Conservation (phyloP, 2,113 vertebrate genomes). For the Turnix velox region DNA sequence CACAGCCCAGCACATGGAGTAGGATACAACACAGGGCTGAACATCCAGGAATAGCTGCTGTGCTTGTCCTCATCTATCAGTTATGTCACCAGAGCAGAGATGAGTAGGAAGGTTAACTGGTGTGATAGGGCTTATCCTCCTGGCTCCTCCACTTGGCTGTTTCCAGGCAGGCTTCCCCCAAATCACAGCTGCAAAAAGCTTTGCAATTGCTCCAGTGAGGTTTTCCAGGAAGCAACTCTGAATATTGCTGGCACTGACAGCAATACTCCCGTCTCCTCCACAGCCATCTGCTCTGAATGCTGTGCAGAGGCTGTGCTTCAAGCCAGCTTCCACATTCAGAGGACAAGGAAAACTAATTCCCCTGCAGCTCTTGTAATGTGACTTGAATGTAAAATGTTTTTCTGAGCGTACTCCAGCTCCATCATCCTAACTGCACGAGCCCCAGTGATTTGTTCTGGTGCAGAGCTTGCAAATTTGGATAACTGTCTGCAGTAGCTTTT, state of each 20-base stretch:
- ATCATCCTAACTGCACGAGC: background rate
- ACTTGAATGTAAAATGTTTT: background rate
- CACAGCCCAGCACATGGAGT: accelerated
- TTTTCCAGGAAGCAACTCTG: constrained; percentile 1
- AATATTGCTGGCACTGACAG: background rate
- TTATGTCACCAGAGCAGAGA: accelerated
- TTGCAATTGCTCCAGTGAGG: background rate
- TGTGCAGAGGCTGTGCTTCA: background rate
- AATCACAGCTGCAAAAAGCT: background rate
- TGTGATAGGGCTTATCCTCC: background rate
- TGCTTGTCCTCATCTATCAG: background rate
- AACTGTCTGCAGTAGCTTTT: background rate
- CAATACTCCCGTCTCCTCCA: background rate
- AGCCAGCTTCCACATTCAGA: background rate
- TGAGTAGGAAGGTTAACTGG: background rate
- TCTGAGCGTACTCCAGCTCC: background rate
- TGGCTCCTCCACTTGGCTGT: background rate
- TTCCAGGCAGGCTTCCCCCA: background rate
- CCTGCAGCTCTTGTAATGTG: background rate
- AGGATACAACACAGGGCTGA: background rate
- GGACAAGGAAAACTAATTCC: background rate
- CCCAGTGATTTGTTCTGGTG: background rate
- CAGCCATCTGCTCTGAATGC: background rate
- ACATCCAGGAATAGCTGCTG: background rate
- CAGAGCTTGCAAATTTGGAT: background rate